Percentiles rank a stretch among this genome's conserved stretches.
These are phyloP conservation scores for Diplosoma virens DNA, from an alignment of 23 tunicate species.

Conservation along the genomic window DNA sequence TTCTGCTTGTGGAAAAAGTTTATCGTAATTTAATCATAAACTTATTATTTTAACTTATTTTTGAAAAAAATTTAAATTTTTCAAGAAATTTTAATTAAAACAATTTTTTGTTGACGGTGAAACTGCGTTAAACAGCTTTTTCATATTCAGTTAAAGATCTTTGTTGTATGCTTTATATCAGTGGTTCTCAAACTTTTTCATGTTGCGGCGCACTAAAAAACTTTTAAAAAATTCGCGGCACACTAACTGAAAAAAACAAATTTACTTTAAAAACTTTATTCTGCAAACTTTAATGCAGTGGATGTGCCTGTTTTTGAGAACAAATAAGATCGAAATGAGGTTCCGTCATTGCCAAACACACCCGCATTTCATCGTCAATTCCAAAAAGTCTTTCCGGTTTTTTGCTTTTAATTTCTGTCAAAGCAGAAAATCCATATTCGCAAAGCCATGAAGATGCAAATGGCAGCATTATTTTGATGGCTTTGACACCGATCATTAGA, in stretches of 20 bases:
- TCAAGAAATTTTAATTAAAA: too few species aligned
- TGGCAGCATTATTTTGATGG: constrained; percentile 56
- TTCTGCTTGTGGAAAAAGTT: too few species aligned
- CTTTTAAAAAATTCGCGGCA: constrained; percentile 22
- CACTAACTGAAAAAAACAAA: constrained; percentile 28
- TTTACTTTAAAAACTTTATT: constrained; percentile 29
- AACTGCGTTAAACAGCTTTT: too few species aligned
- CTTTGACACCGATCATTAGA: constrained; percentile 31
- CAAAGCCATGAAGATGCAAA: constrained; percentile 70
- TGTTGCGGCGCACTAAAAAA: constrained; percentile 39
- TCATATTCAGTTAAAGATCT: too few species aligned
- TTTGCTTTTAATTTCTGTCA: constrained; percentile 48
- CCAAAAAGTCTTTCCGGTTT: constrained; percentile 24
- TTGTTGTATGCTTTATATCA: too few species aligned
- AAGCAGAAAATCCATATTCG: constrained; percentile 54
- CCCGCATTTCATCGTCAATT: constrained; percentile 65
- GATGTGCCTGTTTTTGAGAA: constrained; percentile 38
- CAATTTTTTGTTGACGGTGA: too few species aligned
- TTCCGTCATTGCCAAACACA: constrained; percentile 49
- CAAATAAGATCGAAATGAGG: constrained; percentile 43
- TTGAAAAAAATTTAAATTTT: too few species aligned
- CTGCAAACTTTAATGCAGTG: constrained; percentile 33
- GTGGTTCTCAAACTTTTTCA: too few species aligned
- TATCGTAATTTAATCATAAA: too few species aligned
- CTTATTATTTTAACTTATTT: too few species aligned